Evolutionary conservation across 2,888 invertebrate species (phyloP).

Genomic region (Calameuta pallipes): DNA sequence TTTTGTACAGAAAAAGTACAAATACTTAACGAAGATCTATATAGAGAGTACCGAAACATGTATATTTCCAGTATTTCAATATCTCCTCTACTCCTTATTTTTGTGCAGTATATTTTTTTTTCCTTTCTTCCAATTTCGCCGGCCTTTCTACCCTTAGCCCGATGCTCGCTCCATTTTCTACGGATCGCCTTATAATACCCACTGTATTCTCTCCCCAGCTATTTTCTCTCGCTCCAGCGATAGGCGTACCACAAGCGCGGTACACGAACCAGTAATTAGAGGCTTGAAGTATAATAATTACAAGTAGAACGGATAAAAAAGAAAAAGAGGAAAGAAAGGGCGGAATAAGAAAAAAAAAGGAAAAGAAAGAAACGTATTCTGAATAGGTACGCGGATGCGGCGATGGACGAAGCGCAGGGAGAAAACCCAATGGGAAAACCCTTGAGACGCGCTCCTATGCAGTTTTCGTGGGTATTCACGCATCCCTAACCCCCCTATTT

Average conservation of each 20-base stretch:
- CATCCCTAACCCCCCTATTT: not conserved
- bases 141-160: not conserved
- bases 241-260: conserved; percentile 1
- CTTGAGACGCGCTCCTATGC: conserved; percentile 25
- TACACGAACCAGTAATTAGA: conserved; percentile 46
- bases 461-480: conserved; percentile 5
- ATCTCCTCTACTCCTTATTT: not conserved
- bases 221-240: not conserved
- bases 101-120: not conserved
- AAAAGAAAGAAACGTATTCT: conserved; percentile 1
- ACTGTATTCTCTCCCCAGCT: not conserved
- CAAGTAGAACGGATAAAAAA: conserved; percentile 38
- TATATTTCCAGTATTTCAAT: not conserved
- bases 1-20: not conserved
- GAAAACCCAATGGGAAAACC: conserved; percentile 6
- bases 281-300: conserved; percentile 51
- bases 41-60: not conserved
- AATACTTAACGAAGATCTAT: not conserved
- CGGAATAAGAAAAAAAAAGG: conserved; percentile 12
- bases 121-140: not conserved
- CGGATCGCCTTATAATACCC: not conserved
- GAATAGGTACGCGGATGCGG: not conserved
- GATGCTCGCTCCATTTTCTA: not conserved
- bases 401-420: conserved; percentile 11
- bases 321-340: conserved; percentile 8